phyloP scores from a whole-genome alignment of 2,113 vertebrate species.

The Myrmecophaga tridactyla region DNA sequence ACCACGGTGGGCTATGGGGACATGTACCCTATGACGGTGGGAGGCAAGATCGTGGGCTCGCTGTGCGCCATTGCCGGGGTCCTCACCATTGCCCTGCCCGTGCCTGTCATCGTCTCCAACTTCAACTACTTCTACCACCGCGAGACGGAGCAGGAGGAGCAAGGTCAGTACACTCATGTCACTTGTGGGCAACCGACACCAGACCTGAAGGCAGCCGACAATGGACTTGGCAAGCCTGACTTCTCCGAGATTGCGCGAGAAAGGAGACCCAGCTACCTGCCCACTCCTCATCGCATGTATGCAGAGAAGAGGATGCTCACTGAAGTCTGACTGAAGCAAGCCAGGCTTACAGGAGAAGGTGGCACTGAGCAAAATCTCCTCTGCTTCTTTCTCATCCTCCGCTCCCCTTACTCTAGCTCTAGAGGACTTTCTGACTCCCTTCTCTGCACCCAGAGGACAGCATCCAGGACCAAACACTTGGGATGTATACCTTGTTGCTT shows the following conservation, averaged over 20 bases:
- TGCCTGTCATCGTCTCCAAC: slow-evolving; percentile 97
- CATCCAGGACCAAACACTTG: slow-evolving; percentile 66
- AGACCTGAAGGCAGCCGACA: slow-evolving; percentile 87
- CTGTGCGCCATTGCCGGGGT: slow-evolving; percentile 95
- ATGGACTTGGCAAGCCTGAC: slow-evolving; percentile 90
- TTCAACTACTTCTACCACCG: slow-evolving; percentile 99
- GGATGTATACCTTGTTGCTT: slow-evolving; percentile 72
- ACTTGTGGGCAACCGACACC: slow-evolving; percentile 93
- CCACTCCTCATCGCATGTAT: slow-evolving; percentile 83
- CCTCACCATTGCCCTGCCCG: slow-evolving; percentile 94
- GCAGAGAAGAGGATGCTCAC: slow-evolving; percentile 90
- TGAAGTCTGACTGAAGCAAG: slow-evolving; percentile 87
- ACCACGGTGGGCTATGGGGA: slow-evolving; percentile 97
- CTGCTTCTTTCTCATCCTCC: slow-evolving; percentile 16
- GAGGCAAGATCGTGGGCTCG: slow-evolving; percentile 96
- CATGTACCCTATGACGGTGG: slow-evolving; percentile 96
- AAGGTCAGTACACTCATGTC: slow-evolving; percentile 93
- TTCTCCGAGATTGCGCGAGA: slow-evolving; percentile 86
- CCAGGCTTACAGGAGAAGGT: background rate
- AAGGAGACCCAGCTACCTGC: slow-evolving; percentile 91
- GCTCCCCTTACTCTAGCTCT: background rate
- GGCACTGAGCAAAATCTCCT: background rate
- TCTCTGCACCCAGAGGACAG: background rate
- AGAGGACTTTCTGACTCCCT: slow-evolving; percentile 51
- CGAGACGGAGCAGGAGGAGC: slow-evolving; percentile 95